Conservation (phyloP, 2,797 vertebrate species). For the Gephyroberyx darwinii region DNA sequence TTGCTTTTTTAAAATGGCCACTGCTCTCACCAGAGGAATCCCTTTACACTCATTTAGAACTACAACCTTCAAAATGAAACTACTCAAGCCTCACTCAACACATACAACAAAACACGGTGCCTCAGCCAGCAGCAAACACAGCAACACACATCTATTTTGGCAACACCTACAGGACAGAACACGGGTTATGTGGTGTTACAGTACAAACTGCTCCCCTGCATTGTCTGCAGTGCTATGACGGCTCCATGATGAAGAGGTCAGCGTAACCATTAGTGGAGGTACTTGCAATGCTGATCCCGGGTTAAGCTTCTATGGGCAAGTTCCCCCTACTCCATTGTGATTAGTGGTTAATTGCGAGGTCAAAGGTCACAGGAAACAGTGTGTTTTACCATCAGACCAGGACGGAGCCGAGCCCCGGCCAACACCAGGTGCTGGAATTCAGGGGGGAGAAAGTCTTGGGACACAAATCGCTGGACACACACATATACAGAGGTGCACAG, state of each 20-base stretch:
- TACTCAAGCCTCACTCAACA: slow-evolving; percentile 64
- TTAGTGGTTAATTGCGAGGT: slow-evolving; percentile 77
- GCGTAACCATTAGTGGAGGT: slow-evolving; percentile 50
- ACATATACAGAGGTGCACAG: slow-evolving; percentile 66
- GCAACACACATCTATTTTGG: slow-evolving; percentile 53
- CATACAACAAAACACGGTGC: slow-evolving; percentile 27
- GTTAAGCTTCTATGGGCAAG: slow-evolving; percentile 34
- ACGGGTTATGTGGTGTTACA: slow-evolving; percentile 74
- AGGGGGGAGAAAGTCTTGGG: slow-evolving; percentile 77
- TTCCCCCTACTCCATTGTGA: slow-evolving; percentile 62
- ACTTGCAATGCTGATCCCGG: slow-evolving; percentile 54
- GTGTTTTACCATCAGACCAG: slow-evolving; percentile 79
- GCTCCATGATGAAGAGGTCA: slow-evolving; percentile 60
- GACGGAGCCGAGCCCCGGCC: slow-evolving; percentile 76
- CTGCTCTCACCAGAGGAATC: neutral
- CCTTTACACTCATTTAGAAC: neutral
- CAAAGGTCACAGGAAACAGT: slow-evolving; percentile 60
- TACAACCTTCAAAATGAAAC: slow-evolving; percentile 15
- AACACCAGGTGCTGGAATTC: slow-evolving; percentile 81
- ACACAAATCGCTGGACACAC: slow-evolving; percentile 75
- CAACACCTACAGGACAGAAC: slow-evolving; percentile 60
- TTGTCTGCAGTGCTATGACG: slow-evolving; percentile 61
- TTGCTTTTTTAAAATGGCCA: neutral
- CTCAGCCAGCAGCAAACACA: slow-evolving; percentile 61
- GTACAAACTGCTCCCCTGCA: slow-evolving; percentile 63